Conservation (phyloP, 2,113 vertebrate genomes). For the Anguilla rostrata region DNA sequence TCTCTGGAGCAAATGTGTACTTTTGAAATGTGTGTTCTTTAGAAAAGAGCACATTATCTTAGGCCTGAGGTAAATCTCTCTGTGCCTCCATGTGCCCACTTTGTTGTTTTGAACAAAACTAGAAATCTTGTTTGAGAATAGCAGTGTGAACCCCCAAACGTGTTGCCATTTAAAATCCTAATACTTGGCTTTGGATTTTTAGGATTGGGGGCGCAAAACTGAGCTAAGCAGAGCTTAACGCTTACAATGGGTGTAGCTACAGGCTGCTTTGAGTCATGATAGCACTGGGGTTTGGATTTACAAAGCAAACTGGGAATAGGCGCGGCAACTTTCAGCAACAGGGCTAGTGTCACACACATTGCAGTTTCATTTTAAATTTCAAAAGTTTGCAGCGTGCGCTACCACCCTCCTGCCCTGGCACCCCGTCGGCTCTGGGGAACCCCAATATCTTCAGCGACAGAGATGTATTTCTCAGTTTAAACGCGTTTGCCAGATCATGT, state of each 20-base stretch:
- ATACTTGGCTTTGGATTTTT: background rate
- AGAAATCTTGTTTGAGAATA: background rate
- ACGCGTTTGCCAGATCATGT: background rate
- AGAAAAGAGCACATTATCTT: background rate
- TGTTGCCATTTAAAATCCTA: background rate
- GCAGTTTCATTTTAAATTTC: background rate
- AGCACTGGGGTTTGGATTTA: background rate
- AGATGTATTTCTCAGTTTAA: background rate
- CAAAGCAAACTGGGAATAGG: conserved; percentile 31
- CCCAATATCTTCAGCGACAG: background rate
- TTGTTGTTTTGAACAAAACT: background rate
- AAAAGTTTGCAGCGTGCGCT: conserved; percentile 29
- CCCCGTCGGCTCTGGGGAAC: conserved; percentile 28
- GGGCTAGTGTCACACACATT: background rate
- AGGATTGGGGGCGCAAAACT: conserved; percentile 4
- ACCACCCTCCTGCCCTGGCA: conserved; percentile 47
- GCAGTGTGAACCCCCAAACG: background rate
- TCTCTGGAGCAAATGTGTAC: background rate
- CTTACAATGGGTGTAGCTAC: conserved; percentile 38
- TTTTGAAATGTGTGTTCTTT: background rate
- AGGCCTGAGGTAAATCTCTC: background rate
- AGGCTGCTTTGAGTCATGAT: conserved; percentile 32
- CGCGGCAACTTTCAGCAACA: conserved; percentile 30
- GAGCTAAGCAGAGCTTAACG: conserved; percentile 4
- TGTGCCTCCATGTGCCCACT: background rate